A percentile compares a stretch with the other conserved stretches of the same genome.
Conservation (phyloP, 1,140 invertebrate genomes). For the Meteorus sp. region DNA sequence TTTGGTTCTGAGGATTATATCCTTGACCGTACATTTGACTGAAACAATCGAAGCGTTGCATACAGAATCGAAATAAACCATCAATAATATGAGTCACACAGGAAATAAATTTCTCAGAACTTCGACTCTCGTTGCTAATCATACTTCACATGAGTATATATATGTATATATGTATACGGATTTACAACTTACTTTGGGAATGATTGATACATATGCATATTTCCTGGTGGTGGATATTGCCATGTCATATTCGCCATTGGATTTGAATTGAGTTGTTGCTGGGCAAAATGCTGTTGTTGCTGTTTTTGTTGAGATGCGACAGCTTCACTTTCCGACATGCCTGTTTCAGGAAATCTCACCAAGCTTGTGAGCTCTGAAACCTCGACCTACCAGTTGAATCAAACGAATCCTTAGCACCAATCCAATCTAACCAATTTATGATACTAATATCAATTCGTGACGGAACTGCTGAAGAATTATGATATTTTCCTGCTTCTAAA, state of each 20-base stretch:
- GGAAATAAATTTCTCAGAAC: not conserved
- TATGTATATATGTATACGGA: not conserved
- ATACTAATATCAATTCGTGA: too few species aligned
- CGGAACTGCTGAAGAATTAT: too few species aligned
- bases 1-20: constrained; percentile 49
- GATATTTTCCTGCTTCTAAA: too few species aligned
- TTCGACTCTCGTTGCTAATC: too few species aligned
- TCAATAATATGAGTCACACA: not conserved
- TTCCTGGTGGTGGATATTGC: constrained; percentile 52
- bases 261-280: constrained; percentile 35
- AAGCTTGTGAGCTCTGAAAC: not conserved
- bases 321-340: constrained; percentile 56
- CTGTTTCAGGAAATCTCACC: not conserved
- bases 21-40: constrained; percentile 53
- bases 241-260: constrained; percentile 57
- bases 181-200: constrained; percentile 46
- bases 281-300: constrained; percentile 47
- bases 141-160: not conserved
- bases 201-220: constrained; percentile 50
- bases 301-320: constrained; percentile 53
- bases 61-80: not conserved
- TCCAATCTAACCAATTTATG: too few species aligned
- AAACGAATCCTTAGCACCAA: too few species aligned
- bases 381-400: constrained; percentile 14
- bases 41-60: constrained; percentile 29